Conservation (phyloP, 2,113 vertebrate genomes). For the Monopterus albus region DNA sequence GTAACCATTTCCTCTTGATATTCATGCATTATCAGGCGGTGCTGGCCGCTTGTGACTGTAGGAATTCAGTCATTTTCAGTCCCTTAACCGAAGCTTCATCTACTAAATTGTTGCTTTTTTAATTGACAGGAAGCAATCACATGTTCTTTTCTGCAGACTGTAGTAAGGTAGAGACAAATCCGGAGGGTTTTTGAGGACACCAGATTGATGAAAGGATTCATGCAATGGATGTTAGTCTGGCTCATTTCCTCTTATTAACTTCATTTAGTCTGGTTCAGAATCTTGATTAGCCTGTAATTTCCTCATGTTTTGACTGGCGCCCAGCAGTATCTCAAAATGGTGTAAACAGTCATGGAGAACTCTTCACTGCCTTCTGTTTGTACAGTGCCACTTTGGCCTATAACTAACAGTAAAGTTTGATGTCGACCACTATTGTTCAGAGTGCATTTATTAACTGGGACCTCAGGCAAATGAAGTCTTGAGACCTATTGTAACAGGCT, state of each 20-base stretch:
- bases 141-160: not conserved
- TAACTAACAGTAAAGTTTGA: not conserved
- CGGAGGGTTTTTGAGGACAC: not conserved
- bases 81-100: no score
- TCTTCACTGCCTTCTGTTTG: not conserved
- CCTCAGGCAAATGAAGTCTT: not conserved
- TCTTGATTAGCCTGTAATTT: constrained; percentile 52
- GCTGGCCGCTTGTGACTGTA: no score
- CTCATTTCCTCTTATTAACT: constrained; percentile 56
- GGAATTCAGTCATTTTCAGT: no score
- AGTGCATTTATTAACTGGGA: not conserved
- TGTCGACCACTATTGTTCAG: not conserved
- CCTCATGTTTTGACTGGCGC: constrained; percentile 19
- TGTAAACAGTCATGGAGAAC: not conserved
- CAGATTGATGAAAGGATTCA: not conserved
- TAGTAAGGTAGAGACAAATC: not conserved
- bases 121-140: not conserved
- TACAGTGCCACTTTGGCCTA: not conserved
- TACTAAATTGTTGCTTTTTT: not conserved
- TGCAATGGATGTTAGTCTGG: constrained; percentile 6
- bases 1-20: not conserved
- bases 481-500: not conserved
- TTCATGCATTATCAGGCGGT: not conserved
- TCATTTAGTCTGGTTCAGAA: not conserved
- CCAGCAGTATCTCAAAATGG: not conserved